Evolutionary conservation across 1,140 invertebrate species (phyloP), one percentile per base, ranked within the genome.

Genomic region (Diabrotica virgifera): DNA sequence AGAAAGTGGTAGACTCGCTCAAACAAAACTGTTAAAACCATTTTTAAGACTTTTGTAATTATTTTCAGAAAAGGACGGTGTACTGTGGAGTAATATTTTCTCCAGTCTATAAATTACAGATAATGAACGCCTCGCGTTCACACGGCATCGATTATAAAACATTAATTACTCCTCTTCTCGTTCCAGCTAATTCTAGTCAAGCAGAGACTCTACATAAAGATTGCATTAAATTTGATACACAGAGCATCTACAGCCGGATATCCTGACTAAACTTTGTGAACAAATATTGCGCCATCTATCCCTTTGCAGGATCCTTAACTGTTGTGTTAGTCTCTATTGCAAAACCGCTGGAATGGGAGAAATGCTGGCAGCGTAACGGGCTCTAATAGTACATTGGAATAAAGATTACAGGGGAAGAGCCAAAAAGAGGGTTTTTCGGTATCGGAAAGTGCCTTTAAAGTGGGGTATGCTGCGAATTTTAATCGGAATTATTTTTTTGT

Each of bases 151-250:
- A 46, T 46, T 46, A 46, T 46, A 46, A 46, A 46, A 46, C 40
- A 46, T 46, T 46, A 46, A 46, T 46, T 46, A 46, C 11, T 8
- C 40, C 40, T 46, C 40, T 46, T 46, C 6, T 46, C 40, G 40
- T 46, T n/a, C n/a, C n/a, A 46, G 62, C 67, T 72, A 74, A 72
- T 74, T 70, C 70, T 61, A 63, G 52, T 46, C 59, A 36, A 58
- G 62, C 64, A 62, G 56, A 59, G 68, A 71, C 68, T 66, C 62
- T 66, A 66, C 67, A 65, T 66, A 66, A 68, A 68, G 64, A 63
- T 64, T 66, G 69, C 59, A 68, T 70, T 70, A 70, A 68, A 68
- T 70, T 68, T 70, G 69, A 70, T 68, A 68, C 69, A 68, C 60
- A 56, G 38, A 67, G 62, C 37, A 55, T 53, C 53, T 46, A 46